Evolutionary conservation across 2,113 vertebrate genomes (phyloP), one percentile per base, ranked within the genome.

Genomic region (Calyptommatus sinebrachiatus): DNA sequence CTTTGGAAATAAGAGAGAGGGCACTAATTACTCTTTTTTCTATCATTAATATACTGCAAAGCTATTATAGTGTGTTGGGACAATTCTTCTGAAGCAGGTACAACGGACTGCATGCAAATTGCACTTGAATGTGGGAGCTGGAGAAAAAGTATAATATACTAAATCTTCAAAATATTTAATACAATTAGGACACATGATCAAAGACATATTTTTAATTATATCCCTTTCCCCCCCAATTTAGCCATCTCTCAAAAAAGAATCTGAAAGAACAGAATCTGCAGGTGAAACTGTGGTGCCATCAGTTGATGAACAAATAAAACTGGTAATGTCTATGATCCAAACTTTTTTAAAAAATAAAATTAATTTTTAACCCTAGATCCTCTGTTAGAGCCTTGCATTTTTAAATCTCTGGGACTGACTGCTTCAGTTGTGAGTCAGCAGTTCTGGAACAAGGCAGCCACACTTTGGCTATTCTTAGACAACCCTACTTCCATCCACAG

Each of bases 221-320:
- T 3, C 0, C 26, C 28, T 62, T 73, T 21, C 8, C 67, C 83
- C 73, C 21, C 3, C 7, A 29, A n/a, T 66, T 62, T 84, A 87
- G 60, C 14, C 31, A 50, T 10, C 60, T 65, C 24, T 26, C 24
- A 9, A 65, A 71, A 83, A 85, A 79, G 74, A 85, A 67, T 74
- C 7, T 82, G 12, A 73, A 78, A 26, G 7, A 74, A 53, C 22
- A 74, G 76, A 87, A 69, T 83, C 70, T 80, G 3, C 0, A 45
- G 24, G 60, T 86, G n/a, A 80, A 88, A 28, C 80, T 71, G 74
- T 71, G 60, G 45, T 80, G 66, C 45, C 84, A 86, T 78, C n/a
- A 18, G 50, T n/a, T 35, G 68, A 69, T 24, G 81, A 79, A 31
- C 53, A 83, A 73, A 62, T 80, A 78, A 81, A 86, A 20, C 28